Evolutionary conservation across 2,797 vertebrate species (phyloP), one percentile per base, ranked within the genome.

Genomic region (Paedocypris micromegethes): DNA sequence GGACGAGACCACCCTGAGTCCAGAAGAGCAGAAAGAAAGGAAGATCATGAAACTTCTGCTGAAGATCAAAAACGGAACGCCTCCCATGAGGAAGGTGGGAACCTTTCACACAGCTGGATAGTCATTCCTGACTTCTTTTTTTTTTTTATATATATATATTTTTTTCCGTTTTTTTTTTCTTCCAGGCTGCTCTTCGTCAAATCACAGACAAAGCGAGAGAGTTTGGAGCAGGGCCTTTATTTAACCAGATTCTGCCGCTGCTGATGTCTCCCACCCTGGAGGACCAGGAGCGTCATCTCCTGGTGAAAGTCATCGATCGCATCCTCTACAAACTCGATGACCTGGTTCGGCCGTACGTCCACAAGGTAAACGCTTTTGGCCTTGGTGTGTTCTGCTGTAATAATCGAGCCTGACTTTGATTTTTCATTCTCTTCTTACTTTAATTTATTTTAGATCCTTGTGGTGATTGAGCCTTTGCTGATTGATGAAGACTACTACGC

Each of bases 401-500:
- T 9, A 5, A 7, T 5, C 6, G 8, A 8, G 39, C 3, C 2
- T 45, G 42, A 8, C 2, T 9, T 6, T 64, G 4, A n/a, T 5
- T 38, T 46, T 53, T 37, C 0, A 5, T 39, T 39, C 3, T 5
- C 43, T 3, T 51, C 9, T 42, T 47, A 5, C 57, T 37, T 0
- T 43, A 37, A 63, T 9, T 68, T 58, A 3, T 5, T 64, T 0
- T 77, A 99, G 97, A 99, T 99, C 64, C 91, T 99, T 81, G 97
- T 99, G 70, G 97, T 99, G 77, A 99, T 99, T 68, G 97, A 98
- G 79, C 96, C 97, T 0, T 79, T 98, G 76, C 83, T 99, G 82
- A 99, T 99, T 83, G 97, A 99, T 93, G 97, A 99, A 86, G 97
- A 99, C 78, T 99, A 98, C 78, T 99, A 98, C 49, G 96, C 97